Conservation (phyloP, 2,797 vertebrate genomes). For the Tokudaia tokunoshimensis region DNA sequence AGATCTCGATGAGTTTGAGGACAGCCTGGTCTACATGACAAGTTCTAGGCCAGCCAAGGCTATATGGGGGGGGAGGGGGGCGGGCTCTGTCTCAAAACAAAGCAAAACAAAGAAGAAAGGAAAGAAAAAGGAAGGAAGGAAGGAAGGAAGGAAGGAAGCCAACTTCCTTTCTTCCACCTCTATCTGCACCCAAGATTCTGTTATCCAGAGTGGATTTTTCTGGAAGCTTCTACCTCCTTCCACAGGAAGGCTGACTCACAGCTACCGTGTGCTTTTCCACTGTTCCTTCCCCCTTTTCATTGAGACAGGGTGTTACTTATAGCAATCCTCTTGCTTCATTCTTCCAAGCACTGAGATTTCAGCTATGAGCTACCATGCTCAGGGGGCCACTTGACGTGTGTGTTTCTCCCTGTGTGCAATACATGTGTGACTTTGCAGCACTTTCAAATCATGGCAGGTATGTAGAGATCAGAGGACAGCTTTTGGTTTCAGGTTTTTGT, state of each 20-base stretch:
- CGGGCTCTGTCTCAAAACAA: not conserved
- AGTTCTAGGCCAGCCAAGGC: not conserved
- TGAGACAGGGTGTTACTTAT: not conserved
- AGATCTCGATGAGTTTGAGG: not conserved
- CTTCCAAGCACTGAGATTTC: not conserved
- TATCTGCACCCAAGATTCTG: not conserved
- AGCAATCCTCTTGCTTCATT: not conserved
- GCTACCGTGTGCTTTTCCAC: not conserved
- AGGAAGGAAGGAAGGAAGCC: not conserved
- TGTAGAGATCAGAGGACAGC: not conserved
- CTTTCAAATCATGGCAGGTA: not conserved
- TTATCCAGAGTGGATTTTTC: not conserved
- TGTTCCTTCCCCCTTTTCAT: not conserved
- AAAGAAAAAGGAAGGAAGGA: accelerated
- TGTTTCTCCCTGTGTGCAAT: not conserved
- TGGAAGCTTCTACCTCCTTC: not conserved
- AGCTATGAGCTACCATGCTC: not conserved
- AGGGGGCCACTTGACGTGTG: not conserved
- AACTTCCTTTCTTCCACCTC: not conserved
- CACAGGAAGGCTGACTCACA: not conserved
- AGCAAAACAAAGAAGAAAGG: not conserved
- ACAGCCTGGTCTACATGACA: not conserved
- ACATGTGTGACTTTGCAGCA: not conserved
- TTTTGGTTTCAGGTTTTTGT: not conserved
- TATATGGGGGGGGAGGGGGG: not conserved